Conservation (phyloP, 1,140 invertebrate species). For the Cydia amplana region DNA sequence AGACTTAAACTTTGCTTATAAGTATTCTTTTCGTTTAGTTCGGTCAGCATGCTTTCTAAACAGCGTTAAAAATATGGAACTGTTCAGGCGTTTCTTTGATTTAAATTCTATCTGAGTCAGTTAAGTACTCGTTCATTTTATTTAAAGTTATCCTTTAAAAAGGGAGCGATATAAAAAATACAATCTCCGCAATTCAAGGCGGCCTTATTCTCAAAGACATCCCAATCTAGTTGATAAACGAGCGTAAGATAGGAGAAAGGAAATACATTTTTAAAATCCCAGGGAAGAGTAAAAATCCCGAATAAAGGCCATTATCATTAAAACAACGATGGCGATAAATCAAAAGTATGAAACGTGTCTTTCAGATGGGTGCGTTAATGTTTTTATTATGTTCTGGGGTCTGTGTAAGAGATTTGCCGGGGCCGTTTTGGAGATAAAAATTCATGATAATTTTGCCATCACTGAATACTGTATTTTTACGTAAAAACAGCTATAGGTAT, state of each 20-base stretch:
- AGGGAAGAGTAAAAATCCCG: constrained; percentile 48
- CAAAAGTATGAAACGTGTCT: constrained; percentile 53
- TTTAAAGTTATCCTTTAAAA: constrained; percentile 28
- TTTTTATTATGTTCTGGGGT: constrained; percentile 39
- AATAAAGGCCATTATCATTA: constrained; percentile 56
- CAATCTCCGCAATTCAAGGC: constrained; percentile 35
- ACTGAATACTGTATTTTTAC: background rate
- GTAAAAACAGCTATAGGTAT: background rate
- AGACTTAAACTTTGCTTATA: constrained; percentile 21
- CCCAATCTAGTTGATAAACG: constrained; percentile 57
- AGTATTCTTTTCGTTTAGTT: too few species aligned
- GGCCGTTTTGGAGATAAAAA: background rate
- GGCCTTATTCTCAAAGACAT: constrained; percentile 48
- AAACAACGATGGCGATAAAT: constrained; percentile 60
- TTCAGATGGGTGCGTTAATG: constrained; percentile 43
- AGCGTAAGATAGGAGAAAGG: constrained; percentile 51
- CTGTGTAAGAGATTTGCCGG: background rate
- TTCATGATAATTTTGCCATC: background rate
- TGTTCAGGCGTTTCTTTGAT: too few species aligned
- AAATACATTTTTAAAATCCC: constrained; percentile 54
- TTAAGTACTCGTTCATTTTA: constrained; percentile 27
- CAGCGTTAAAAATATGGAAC: too few species aligned
- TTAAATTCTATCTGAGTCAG: background rate
- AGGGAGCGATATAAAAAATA: constrained; percentile 26
- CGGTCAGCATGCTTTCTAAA: too few species aligned